Evolutionary conservation across 2,888 invertebrate genomes (phyloP).

Genomic region (Scaeva pyrastri): DNA sequence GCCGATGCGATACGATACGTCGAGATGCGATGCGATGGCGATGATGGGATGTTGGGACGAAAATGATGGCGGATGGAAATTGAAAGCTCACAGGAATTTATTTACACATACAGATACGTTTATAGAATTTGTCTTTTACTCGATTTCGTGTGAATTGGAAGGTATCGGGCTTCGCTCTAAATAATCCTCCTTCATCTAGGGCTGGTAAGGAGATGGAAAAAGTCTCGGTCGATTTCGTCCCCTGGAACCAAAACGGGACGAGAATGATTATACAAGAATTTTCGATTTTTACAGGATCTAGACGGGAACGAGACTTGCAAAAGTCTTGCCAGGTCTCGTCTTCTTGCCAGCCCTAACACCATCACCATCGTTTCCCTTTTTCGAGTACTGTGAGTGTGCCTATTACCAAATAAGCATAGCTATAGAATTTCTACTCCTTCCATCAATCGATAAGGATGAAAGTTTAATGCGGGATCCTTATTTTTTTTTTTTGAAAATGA

Average conservation of each 20-base stretch:
- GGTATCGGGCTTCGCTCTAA: conserved; percentile 18
- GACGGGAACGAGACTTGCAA: no score
- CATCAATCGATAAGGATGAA: conserved; percentile 41
- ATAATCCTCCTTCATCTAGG: conserved; percentile 10
- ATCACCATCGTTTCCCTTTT: no score
- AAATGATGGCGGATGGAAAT: background rate
- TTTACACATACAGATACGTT: background rate
- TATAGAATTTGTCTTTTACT: conserved; percentile 16
- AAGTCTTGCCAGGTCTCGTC: no score
- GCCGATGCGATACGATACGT: background rate
- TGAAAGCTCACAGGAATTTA: conserved; percentile 38
- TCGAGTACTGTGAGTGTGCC: conserved; percentile 1
- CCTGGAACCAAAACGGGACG: no score
- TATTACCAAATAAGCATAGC: background rate
- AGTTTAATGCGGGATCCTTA: conserved; percentile 52
- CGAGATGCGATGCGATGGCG: no score
- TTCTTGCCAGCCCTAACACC: no score
- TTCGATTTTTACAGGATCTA: no score
- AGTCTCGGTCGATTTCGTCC: no score
- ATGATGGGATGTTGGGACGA: background rate
- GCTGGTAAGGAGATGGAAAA: no score
- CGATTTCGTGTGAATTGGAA: conserved; percentile 24
- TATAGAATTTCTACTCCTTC: conserved; percentile 30
- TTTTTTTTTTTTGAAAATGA: background rate
- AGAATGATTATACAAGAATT: no score